phyloP scores from a whole-genome alignment of 2,113 vertebrate genomes.

The Copsychus sechellarum region DNA sequence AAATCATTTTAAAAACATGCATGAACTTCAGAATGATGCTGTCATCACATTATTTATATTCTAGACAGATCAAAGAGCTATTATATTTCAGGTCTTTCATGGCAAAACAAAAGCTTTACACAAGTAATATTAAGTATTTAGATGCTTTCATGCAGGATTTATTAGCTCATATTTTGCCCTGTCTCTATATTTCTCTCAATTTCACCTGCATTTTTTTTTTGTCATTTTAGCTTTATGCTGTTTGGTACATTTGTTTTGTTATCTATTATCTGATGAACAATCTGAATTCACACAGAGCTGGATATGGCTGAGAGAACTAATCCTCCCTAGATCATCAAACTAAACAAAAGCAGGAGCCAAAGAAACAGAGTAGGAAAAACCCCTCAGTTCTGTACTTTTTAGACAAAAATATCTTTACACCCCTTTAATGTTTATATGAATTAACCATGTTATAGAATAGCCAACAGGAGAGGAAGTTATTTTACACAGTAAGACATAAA shows the following conservation, averaged over 20 bases:
- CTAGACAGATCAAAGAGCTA: not conserved
- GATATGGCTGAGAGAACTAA: not conserved
- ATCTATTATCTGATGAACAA: not conserved
- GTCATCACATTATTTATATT: constrained; percentile 27
- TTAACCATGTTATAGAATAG: not conserved
- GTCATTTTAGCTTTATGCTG: not conserved
- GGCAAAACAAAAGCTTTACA: constrained; percentile 16
- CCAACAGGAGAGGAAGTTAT: not conserved
- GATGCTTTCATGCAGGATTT: constrained; percentile 34
- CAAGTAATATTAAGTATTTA: constrained; percentile 49
- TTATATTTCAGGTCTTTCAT: constrained; percentile 16
- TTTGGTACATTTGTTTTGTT: not conserved
- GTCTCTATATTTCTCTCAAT: constrained; percentile 1
- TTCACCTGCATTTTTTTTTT: constrained; percentile 3
- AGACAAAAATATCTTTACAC: not conserved
- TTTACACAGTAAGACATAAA: not conserved
- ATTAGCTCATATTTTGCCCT: not conserved
- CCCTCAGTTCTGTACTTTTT: not conserved
- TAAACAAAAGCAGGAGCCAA: not conserved
- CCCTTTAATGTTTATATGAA: not conserved
- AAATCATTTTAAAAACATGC: constrained; percentile 34
- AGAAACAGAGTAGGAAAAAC: rapidly evolving
- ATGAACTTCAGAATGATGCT: constrained; percentile 33
- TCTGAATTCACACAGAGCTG: not conserved
- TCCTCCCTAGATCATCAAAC: not conserved